Evolutionary conservation across 2,113 vertebrate genomes (phyloP).

Genomic region (Ploceus nigricollis): DNA sequence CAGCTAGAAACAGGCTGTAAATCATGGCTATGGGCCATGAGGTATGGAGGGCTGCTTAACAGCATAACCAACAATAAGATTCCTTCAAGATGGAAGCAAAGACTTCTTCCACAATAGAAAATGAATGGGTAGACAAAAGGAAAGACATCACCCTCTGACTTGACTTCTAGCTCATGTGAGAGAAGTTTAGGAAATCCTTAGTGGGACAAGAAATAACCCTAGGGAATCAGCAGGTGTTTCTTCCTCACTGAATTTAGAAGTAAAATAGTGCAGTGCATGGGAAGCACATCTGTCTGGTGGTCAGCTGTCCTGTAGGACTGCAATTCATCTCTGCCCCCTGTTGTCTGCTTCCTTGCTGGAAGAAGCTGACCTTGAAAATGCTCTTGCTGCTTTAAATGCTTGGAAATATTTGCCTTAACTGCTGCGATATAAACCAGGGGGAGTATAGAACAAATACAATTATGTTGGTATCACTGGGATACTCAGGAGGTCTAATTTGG

Average conservation of each 20-base stretch:
- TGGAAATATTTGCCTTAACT: background rate
- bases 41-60: background rate
- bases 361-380: background rate
- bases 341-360: background rate
- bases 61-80: slow-evolving; percentile 14
- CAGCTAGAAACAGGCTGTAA: slow-evolving; percentile 49
- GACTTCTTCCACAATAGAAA: background rate
- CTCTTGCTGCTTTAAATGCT: background rate
- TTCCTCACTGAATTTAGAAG: background rate
- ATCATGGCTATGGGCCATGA: background rate
- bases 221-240: background rate
- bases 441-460: background rate
- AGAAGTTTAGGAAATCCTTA: background rate
- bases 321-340: rapidly evolving
- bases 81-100: slow-evolving; percentile 50
- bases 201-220: background rate
- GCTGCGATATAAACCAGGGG: background rate
- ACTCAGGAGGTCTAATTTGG: background rate
- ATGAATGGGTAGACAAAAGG: background rate
- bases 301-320: background rate
- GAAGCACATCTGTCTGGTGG: background rate
- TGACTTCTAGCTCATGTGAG: background rate
- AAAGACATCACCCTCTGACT: background rate
- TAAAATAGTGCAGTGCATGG: background rate
- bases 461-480: background rate